Conservation (phyloP, 2,888 invertebrate genomes). For the Drosophila prostipennis region DNA sequence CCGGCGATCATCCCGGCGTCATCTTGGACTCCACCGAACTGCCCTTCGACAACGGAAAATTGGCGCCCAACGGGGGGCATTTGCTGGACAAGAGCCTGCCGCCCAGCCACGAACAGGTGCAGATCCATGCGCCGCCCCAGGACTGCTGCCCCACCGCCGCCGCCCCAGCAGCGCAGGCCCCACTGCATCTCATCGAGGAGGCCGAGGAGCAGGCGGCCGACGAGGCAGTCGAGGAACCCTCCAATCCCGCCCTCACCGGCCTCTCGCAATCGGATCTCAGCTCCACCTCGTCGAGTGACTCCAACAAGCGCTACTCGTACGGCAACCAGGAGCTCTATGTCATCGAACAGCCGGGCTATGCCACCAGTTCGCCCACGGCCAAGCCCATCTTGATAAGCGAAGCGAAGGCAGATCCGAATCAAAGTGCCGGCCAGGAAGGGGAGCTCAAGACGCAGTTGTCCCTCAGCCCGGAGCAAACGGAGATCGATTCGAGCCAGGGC, state of each 20-base stretch:
- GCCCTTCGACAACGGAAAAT: slow-evolving; percentile 77
- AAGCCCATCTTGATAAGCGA: slow-evolving; percentile 39
- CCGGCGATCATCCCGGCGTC: slow-evolving; percentile 63
- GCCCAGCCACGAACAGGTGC: slow-evolving; percentile 83
- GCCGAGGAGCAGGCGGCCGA: slow-evolving; percentile 78
- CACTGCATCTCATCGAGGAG: slow-evolving; percentile 81
- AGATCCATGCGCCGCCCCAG: slow-evolving; percentile 83
- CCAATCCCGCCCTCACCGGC: slow-evolving; percentile 86
- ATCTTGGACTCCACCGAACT: slow-evolving; percentile 73
- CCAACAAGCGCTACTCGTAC: slow-evolving; percentile 91
- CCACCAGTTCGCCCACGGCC: slow-evolving; percentile 72
- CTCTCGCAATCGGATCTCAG: slow-evolving; percentile 93
- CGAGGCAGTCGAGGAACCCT: background rate
- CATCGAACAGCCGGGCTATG: slow-evolving; percentile 89
- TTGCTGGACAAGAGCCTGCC: slow-evolving; percentile 66
- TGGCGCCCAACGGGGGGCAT: slow-evolving; percentile 57
- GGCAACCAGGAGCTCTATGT: slow-evolving; percentile 92
- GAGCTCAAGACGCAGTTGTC: background rate
- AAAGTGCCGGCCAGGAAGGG: slow-evolving; percentile 44
- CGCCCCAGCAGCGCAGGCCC: slow-evolving; percentile 60
- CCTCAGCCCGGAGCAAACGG: background rate
- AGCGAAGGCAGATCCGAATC: too few species aligned
- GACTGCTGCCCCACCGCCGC: slow-evolving; percentile 60
- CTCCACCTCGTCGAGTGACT: slow-evolving; percentile 88
- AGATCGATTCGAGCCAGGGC: background rate